Base-by-base conservation (phyloP, 23 tunicate genomes). In the Aplidium turbinatum region DNA sequence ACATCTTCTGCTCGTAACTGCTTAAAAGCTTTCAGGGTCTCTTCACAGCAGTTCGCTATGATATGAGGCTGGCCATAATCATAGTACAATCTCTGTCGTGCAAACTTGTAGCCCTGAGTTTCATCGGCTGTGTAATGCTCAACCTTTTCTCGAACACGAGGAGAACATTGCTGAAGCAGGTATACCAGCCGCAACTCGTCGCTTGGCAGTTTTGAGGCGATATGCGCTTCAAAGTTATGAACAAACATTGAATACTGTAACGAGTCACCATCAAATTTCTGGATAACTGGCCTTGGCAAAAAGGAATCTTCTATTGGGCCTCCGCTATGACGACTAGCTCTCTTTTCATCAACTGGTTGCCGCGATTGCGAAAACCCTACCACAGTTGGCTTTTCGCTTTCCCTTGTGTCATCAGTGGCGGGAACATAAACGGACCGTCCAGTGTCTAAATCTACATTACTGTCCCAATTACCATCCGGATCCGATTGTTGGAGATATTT, bases 1-100 rank as follows among this genome's bases (percentile, higher is more conserved):
- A 35, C 35, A 29, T 57, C 5, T 29, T 57, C 64, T 1, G 35
- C 64, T 26, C 31, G 30, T 24, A 57, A 57, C 3, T 35, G 64
- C 30, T 34, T 34, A 57, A 34, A 29, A 34, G 30, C 31, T 35
- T 57, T 57, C 31, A 57, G 23, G 31, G 11, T 34, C 64, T 57
- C 35, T 35, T 57, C 30, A 57, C 64, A 57, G 31, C 35, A 34
- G 5, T 57, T 57, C 30, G 64, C 64, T 19, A 57, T 57, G 1
- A 57, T 57, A 35, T 57, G 64, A n/a, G 64, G 64, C 30, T 57
- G 64, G 30, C 64, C 64, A 35, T 57, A 57, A 4, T 57, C 64
- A 3, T 57, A 35, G 5, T 29, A 57, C 3, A 57, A 35, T 35
- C 31, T 57, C 31, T 57, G 64, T 3, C 64, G 64, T 3, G 64